These are phyloP conservation scores for Agonopterix arenella DNA, from an alignment of 2,888 invertebrate species.

Conservation along the genomic window DNA sequence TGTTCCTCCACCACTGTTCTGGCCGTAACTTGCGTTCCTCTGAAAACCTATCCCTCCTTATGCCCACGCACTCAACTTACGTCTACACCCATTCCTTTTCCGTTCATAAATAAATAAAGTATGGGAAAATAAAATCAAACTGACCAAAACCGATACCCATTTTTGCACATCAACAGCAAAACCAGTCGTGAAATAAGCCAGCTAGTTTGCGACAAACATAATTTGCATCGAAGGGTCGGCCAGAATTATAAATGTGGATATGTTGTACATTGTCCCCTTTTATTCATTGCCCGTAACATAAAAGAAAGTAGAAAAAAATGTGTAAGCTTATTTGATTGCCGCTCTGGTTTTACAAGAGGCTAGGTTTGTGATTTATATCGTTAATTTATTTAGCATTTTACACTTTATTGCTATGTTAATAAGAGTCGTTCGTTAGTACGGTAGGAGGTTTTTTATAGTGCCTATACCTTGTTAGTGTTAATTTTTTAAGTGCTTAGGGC, in stretches of 20 bases:
- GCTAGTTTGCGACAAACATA: slow-evolving; percentile 35
- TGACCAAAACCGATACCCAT: slow-evolving; percentile 14
- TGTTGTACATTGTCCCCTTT: neutral
- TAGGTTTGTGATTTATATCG: slow-evolving; percentile 14
- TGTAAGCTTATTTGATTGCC: slow-evolving; percentile 3
- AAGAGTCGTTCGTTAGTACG: no score
- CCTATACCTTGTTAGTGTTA: no score
- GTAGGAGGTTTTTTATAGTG: no score
- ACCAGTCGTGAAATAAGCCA: slow-evolving; percentile 28
- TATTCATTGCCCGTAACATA: slow-evolving; percentile 2
- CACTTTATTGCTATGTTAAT: no score
- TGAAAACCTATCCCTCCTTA: no score
- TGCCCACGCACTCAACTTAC: no score
- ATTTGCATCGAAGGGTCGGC: slow-evolving; percentile 22
- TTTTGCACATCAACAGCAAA: slow-evolving; percentile 12
- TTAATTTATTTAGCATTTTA: no score
- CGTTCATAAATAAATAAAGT: no score
- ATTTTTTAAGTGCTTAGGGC: no score
- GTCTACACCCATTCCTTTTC: no score
- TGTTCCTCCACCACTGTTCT: no score
- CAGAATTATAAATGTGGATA: neutral
- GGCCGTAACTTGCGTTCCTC: no score
- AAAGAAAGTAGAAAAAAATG: neutral
- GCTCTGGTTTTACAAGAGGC: slow-evolving; percentile 18
- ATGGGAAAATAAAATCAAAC: neutral